A percentile compares a stretch with the other conserved stretches of the same genome.
Conservation (phyloP, 2,113 vertebrate genomes). For the Nothoprocta perdicaria region DNA sequence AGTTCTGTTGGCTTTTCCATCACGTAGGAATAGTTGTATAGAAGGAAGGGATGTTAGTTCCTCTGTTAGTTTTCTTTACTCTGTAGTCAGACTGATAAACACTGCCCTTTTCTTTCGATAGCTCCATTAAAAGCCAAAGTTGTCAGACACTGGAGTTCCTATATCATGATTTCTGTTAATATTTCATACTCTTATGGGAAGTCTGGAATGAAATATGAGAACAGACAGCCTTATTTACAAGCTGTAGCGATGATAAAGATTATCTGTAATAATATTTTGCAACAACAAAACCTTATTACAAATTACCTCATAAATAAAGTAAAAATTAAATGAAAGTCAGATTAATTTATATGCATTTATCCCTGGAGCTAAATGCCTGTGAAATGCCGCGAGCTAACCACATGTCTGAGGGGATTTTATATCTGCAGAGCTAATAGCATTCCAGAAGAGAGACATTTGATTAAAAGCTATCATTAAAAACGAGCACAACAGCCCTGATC, state of each 20-base stretch:
- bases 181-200: background rate
- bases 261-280: background rate
- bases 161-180: background rate
- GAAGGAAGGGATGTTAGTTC: background rate
- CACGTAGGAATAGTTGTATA: background rate
- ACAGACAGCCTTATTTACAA: slow-evolving; percentile 1
- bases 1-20: background rate
- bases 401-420: background rate
- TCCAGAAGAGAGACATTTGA: background rate
- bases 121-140: background rate
- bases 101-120: background rate
- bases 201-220: slow-evolving; percentile 15
- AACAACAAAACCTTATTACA: background rate
- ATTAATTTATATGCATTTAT: background rate
- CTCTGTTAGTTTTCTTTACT: background rate
- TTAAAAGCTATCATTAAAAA: background rate
- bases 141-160: background rate
- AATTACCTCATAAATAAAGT: slow-evolving; percentile 30
- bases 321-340: background rate
- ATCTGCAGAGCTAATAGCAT: background rate
- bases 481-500: background rate
- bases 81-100: background rate
- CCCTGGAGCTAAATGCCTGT: background rate
- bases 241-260: slow-evolving; percentile 18
- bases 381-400: background rate